phyloP scores from a whole-genome alignment of 2,797 vertebrate species.

The Brachymystax lenok region DNA sequence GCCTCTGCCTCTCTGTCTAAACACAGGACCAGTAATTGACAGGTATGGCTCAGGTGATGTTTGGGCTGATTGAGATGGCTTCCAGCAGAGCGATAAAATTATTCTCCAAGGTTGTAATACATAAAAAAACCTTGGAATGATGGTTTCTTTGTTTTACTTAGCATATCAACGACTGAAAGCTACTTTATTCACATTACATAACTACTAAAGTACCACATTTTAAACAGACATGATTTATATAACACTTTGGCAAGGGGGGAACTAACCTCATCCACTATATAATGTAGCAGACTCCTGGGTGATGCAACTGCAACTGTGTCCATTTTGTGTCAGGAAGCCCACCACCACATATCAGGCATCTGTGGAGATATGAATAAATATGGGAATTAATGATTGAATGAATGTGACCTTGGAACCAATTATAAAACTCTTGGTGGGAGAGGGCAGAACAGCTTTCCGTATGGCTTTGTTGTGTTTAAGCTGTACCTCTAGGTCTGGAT shows the following conservation, averaged over 20 bases:
- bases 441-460: background rate
- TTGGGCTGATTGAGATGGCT: constrained; percentile 24
- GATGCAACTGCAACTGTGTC: background rate
- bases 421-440: background rate
- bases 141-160: background rate
- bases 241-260: background rate
- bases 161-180: background rate
- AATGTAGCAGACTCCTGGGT: background rate
- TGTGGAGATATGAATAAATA: background rate
- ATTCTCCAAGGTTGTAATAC: background rate
- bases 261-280: background rate
- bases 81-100: constrained; percentile 4
- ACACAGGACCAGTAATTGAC: constrained; percentile 40
- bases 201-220: background rate
- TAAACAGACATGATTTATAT: background rate
- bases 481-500: constrained; percentile 23
- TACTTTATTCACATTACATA: background rate
- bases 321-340: background rate
- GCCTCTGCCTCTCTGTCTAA: constrained; percentile 39
- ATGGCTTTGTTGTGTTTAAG: background rate
- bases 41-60: constrained; percentile 25
- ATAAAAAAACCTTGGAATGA: background rate
- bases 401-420: background rate
- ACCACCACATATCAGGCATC: no score
- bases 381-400: background rate